Base-by-base conservation (phyloP, 1,140 invertebrate genomes). In the Bombyx mandarina region DNA sequence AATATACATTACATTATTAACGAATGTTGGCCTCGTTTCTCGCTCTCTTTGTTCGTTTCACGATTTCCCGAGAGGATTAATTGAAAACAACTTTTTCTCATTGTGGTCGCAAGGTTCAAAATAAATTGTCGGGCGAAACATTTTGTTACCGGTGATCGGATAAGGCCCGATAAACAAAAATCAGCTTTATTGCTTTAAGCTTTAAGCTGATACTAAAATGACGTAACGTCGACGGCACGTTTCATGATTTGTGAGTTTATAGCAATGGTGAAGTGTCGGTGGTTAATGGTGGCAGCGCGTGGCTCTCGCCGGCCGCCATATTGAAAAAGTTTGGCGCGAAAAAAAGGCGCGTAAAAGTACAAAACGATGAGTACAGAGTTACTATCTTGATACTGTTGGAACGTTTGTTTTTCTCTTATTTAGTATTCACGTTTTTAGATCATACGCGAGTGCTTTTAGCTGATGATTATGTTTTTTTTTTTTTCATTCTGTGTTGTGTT, bases 211-310 rank as follows among this genome's bases (percentile, higher is more conserved):
- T 51, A 69, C 62, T 82, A 55, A 61, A 50, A 12, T 73, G 67
- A 18, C 9, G 26, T n/a, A 43, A 43, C 9, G 51, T 7, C 57
- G 70, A 73, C 77, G 71, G 75, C 69, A 77, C 77, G 69, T 85
- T 86, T 85, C 77, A 88, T 88, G 82, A 88, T 88, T 88, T 87
- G 86, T 87, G 84, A 88, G 86, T 87, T 87, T 87, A 87, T 86
- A 86, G 82, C 80, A 77, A 81, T 82, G 82, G 82, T 85, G 82
- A 85, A 86, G 83, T 86, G 83, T 82, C 79, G 80, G 83, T 79
- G 82, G 81, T 83, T 87, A 88, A 88, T 88, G 86, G 86, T 77
- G 77, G 78, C 79, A 73, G 74, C 77, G 77, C 75, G 76, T 76
- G 74, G 80, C 81, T 73, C 79, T 77, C 79, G 71, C 77, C 65